Percentiles rank a stretch among this genome's conserved stretches.
Conservation (phyloP, 2,888 invertebrate genomes). For the Galeopsomyia nigrocyanea region DNA sequence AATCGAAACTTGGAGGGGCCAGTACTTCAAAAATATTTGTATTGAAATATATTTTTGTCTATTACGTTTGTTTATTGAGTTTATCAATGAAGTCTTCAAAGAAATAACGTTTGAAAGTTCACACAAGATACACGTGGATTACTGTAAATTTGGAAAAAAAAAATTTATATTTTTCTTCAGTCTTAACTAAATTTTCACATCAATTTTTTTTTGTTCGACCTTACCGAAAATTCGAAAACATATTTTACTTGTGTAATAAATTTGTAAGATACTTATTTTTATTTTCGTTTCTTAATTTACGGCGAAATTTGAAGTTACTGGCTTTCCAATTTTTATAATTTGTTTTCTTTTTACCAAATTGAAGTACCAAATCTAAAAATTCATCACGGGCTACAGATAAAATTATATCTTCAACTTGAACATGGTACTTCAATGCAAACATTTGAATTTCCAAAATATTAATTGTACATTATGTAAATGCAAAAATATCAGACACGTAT, state of each 20-base stretch:
- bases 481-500: too few relatives aligned
- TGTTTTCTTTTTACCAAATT: conserved; percentile 10
- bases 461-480: background rate
- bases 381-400: background rate
- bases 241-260: background rate
- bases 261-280: background rate
- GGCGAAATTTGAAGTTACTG: background rate
- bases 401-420: conserved; percentile 3
- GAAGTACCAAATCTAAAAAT: too few relatives aligned
- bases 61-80: conserved; percentile 22
- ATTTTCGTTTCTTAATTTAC: background rate
- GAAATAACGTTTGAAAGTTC: background rate
- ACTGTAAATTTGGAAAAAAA: too few relatives aligned
- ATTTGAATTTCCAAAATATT: conserved; percentile 27
- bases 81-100: conserved; percentile 28
- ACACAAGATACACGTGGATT: background rate
- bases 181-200: conserved; percentile 7
- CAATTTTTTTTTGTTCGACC: background rate
- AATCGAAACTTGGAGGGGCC: conserved; percentile 39
- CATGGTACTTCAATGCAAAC: conserved; percentile 9
- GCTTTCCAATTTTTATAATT: conserved; percentile 36
- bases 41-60: conserved; percentile 15
- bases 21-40: conserved; percentile 38
- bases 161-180: background rate
- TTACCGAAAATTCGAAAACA: background rate